A percentile compares a stretch with the other conserved stretches of the same genome.
Conservation (phyloP, 2,888 invertebrate genomes). For the Onchidella celtica region DNA sequence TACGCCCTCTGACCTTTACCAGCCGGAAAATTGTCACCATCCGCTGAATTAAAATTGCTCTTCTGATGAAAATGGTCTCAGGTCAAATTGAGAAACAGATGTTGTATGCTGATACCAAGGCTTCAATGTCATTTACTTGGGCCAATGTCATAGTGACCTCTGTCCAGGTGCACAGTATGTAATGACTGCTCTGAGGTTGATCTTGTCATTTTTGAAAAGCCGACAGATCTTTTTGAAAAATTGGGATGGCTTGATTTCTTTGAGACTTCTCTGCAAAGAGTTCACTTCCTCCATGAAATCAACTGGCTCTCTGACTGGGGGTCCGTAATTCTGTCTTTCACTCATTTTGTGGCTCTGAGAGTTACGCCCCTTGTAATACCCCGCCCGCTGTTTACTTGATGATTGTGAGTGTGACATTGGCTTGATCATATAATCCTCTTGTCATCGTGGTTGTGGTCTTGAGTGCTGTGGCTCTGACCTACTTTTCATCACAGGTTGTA, state of each 20-base stretch:
- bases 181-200: conserved; percentile 43
- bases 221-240: neutral
- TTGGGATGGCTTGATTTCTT: neutral
- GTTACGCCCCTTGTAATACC: neutral
- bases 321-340: neutral
- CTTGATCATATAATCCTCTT: no score
- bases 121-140: conserved; percentile 2
- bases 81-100: conserved; percentile 36
- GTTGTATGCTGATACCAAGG: neutral
- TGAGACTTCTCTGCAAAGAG: conserved; percentile 16
- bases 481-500: neutral
- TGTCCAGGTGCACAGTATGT: conserved; percentile 10
- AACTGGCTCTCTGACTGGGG: neutral
- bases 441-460: neutral
- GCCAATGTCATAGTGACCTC: neutral
- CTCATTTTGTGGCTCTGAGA: neutral
- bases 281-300: neutral
- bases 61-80: conserved; percentile 23
- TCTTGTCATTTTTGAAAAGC: conserved; percentile 1
- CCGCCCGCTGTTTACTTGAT: no score
- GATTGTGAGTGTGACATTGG: no score
- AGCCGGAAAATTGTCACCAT: no score
- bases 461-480: neutral
- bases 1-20: no score
- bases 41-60: conserved; percentile 33